phyloP scores from a whole-genome alignment of 2,888 invertebrate genomes.

The Criorhina ranunculi region DNA sequence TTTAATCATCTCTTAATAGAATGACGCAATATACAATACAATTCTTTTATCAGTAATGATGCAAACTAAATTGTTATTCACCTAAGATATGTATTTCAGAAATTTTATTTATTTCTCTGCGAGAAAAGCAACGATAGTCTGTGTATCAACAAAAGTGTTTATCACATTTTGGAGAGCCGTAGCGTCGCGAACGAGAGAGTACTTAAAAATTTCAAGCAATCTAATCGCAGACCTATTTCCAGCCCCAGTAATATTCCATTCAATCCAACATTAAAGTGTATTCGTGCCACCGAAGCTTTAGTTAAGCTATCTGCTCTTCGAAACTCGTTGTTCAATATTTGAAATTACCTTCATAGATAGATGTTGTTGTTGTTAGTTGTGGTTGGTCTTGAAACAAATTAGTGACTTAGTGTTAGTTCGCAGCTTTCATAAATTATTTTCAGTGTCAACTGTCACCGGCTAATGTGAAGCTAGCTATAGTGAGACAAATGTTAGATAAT shows the following conservation, averaged over 20 bases:
- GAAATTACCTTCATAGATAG: not conserved
- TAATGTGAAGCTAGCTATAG: not conserved
- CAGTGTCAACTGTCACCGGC: slow-evolving; percentile 6
- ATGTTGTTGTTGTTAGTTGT: slow-evolving; percentile 1
- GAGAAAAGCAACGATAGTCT: not conserved
- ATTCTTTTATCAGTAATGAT: too few relatives aligned
- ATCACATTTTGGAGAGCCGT: not conserved
- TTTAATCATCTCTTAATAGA: too few relatives aligned
- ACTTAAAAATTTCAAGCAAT: not conserved
- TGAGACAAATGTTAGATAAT: not conserved
- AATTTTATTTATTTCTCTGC: not conserved
- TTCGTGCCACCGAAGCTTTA: not conserved
- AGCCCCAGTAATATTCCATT: slow-evolving; percentile 18
- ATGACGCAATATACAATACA: too few relatives aligned
- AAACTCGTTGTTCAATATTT: not conserved
- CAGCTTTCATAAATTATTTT: slow-evolving; percentile 8
- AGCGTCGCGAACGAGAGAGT: not conserved
- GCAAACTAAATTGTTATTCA: not conserved
- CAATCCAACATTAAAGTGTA: slow-evolving; percentile 18
- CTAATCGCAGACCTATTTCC: slow-evolving; percentile 21
- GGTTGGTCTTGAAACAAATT: slow-evolving; percentile 40
- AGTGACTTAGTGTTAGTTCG: slow-evolving; percentile 35
- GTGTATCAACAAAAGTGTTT: not conserved
- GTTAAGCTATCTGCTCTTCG: not conserved
- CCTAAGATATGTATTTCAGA: not conserved